Evolutionary conservation across 2,888 invertebrate genomes (phyloP).

Genomic region (Embidobia sp.): DNA sequence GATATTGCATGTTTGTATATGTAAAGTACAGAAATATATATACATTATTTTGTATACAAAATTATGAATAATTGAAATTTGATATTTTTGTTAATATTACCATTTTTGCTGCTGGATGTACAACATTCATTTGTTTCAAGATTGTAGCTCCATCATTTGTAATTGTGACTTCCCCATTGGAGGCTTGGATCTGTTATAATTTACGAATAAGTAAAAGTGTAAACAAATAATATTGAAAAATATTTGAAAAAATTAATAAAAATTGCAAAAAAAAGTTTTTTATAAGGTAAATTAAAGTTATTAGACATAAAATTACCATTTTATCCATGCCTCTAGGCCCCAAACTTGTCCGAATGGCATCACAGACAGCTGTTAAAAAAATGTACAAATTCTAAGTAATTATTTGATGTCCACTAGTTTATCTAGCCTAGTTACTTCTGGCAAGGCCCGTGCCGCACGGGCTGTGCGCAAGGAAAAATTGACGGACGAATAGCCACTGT

Average conservation of each 20-base stretch:
- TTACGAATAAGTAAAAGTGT: slow-evolving; percentile 1
- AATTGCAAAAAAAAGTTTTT: neutral
- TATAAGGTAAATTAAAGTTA: slow-evolving; percentile 6
- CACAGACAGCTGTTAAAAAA: slow-evolving; percentile 91
- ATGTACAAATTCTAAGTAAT: neutral
- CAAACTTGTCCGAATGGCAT: slow-evolving; percentile 99
- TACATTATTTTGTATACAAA: too few species aligned
- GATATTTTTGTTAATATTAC: slow-evolving; percentile 82
- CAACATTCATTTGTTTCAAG: slow-evolving; percentile 98
- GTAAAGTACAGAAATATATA: too few species aligned
- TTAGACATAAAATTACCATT: slow-evolving; percentile 89
- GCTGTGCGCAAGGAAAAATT: neutral
- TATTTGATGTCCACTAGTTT: too few species aligned
- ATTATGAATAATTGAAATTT: too few species aligned
- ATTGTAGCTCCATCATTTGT: slow-evolving; percentile 99
- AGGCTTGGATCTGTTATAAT: slow-evolving; percentile 91
- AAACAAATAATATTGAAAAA: neutral
- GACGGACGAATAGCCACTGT: too few species aligned
- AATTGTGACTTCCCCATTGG: slow-evolving; percentile 99
- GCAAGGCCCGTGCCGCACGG: too few species aligned
- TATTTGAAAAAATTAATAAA: neutral
- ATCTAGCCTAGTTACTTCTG: too few species aligned
- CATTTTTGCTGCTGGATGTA: slow-evolving; percentile 99
- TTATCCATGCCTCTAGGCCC: slow-evolving; percentile 99
- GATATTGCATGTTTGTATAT: too few species aligned